Evolutionary conservation across 2,888 invertebrate genomes (phyloP).

Genomic region (Holacanthella duospinosa): DNA sequence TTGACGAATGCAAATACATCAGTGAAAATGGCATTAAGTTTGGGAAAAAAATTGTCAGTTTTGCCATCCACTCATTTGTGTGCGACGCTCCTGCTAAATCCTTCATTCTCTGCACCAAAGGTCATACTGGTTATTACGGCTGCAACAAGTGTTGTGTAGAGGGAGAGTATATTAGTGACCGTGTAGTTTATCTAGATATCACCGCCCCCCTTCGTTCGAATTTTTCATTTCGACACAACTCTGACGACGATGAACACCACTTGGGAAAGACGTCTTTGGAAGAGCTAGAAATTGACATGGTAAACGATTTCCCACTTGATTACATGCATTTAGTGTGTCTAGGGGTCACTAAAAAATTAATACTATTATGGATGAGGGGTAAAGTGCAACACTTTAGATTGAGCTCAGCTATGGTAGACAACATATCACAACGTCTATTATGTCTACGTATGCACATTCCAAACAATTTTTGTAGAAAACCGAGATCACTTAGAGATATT

Average conservation of each 20-base stretch:
- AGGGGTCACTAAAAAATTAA: constrained; percentile 15
- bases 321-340: constrained; percentile 19
- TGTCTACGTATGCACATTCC: background rate
- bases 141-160: background rate
- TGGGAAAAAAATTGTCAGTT: background rate
- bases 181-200: background rate
- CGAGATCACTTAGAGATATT: constrained; percentile 27
- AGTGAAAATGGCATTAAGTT: background rate
- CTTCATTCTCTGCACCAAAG: constrained; percentile 3
- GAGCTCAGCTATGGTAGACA: background rate
- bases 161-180: background rate
- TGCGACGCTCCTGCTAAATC: constrained; percentile 11
- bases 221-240: background rate
- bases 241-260: background rate
- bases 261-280: background rate
- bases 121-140: constrained; percentile 9
- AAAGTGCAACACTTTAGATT: background rate
- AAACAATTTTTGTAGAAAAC: constrained; percentile 35
- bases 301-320: background rate
- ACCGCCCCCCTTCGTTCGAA: background rate
- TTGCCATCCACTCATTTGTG: background rate
- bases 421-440: background rate
- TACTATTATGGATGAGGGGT: constrained; percentile 11
- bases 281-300: background rate
- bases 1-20: background rate